These are phyloP conservation scores for Chaenocephalus aceratus DNA, from an alignment of 2,113 vertebrate species.

Conservation along the genomic window DNA sequence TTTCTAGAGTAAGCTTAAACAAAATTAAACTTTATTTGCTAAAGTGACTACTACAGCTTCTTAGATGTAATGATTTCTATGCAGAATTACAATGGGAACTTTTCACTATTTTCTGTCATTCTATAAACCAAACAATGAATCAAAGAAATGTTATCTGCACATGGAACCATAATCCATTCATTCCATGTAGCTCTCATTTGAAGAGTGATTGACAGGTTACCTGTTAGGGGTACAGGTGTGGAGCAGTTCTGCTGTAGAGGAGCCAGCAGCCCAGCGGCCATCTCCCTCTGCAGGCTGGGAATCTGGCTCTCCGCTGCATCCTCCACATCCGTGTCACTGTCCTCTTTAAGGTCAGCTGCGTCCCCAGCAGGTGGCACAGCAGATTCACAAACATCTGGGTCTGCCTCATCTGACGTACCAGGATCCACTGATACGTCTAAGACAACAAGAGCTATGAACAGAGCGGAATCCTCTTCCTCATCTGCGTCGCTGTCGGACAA, in stretches of 20 bases:
- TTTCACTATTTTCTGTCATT: not conserved
- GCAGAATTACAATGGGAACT: not conserved
- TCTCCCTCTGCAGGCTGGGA: conserved; percentile 21
- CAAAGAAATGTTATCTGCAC: not conserved
- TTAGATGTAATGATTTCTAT: not conserved
- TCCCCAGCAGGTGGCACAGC: not conserved
- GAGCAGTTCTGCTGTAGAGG: conserved; percentile 65
- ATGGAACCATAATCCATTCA: not conserved
- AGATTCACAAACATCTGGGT: conserved; percentile 60
- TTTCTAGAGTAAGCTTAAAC: not conserved
- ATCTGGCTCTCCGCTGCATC: conserved; percentile 30
- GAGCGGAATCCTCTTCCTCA: conserved; percentile 27
- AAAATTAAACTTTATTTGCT: too few species aligned
- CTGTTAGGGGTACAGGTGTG: conserved; percentile 66
- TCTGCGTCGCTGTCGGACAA: conserved; percentile 74
- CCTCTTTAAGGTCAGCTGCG: conserved; percentile 11
- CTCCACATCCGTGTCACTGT: conserved; percentile 70
- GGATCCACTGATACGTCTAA: not conserved
- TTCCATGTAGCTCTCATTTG: not conserved
- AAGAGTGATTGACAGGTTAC: conserved; percentile 45
- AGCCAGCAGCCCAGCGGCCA: not conserved
- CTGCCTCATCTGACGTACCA: conserved; percentile 19
- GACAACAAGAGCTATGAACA: conserved; percentile 17
- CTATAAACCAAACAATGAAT: not conserved
- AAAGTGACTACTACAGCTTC: not conserved